Conservation (phyloP, 1,140 invertebrate species). For the Hetaerina americana region DNA sequence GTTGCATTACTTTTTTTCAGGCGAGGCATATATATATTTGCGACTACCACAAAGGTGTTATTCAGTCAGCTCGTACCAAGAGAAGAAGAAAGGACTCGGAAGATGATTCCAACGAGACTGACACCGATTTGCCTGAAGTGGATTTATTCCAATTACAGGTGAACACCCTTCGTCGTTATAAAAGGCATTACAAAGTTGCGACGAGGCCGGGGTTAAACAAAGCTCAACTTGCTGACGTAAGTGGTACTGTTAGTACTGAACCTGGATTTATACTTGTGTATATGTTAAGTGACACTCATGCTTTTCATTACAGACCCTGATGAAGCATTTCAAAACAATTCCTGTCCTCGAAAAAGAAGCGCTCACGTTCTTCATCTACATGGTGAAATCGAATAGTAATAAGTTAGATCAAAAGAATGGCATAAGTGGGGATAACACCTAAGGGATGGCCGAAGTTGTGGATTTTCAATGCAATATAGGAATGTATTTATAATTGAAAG, state of each 20-base stretch:
- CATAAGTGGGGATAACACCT: slow-evolving; percentile 21
- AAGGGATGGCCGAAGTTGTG: no score
- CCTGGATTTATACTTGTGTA: slow-evolving; percentile 4
- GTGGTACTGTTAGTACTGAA: slow-evolving; percentile 26
- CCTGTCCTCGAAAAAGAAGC: slow-evolving; percentile 89
- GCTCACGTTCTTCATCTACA: slow-evolving; percentile 91
- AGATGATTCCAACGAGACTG: slow-evolving; percentile 78
- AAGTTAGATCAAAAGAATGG: slow-evolving; percentile 84
- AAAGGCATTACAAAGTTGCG: slow-evolving; percentile 82
- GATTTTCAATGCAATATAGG: no score
- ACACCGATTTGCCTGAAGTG: slow-evolving; percentile 79
- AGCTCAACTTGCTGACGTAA: slow-evolving; percentile 89
- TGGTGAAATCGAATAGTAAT: slow-evolving; percentile 87
- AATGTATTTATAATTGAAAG: no score
- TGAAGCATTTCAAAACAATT: slow-evolving; percentile 90
- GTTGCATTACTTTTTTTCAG: slow-evolving; percentile 35
- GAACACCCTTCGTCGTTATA: slow-evolving; percentile 83
- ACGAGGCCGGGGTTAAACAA: slow-evolving; percentile 85
- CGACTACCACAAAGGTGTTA: slow-evolving; percentile 89
- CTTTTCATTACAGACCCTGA: slow-evolving; percentile 57
- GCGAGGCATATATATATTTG: slow-evolving; percentile 92
- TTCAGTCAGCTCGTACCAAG: slow-evolving; percentile 80
- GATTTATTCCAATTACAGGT: slow-evolving; percentile 87
- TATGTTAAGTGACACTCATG: slow-evolving; percentile 2
- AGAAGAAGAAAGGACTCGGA: slow-evolving; percentile 82